Evolutionary conservation across 2,113 vertebrate species (phyloP).

Genomic region (Cryptotis parvus): DNA sequence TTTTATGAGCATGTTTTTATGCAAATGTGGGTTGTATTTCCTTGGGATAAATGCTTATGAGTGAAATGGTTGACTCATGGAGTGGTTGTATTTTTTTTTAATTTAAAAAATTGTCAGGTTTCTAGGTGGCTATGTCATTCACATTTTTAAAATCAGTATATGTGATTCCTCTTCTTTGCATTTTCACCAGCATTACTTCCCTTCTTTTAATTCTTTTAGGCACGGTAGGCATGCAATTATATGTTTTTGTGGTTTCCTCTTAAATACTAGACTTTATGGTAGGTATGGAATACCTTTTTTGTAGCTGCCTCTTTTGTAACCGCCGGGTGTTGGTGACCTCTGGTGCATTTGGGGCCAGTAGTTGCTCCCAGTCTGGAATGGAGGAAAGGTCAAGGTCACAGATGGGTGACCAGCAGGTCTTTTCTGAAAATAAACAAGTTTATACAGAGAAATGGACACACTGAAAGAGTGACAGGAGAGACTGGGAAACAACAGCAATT

Average conservation of each 20-base stretch:
- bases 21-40: not conserved
- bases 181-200: not conserved
- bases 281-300: not conserved
- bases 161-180: not conserved
- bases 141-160: accelerated
- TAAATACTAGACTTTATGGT: not conserved
- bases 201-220: not conserved
- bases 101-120: not conserved
- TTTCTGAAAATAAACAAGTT: too few species aligned
- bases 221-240: too few species aligned
- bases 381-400: too few species aligned
- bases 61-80: not conserved
- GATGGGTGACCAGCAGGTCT: too few species aligned
- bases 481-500: too few species aligned
- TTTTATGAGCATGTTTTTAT: not conserved
- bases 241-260: too few species aligned
- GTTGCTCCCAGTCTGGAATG: too few species aligned
- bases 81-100: not conserved
- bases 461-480: too few species aligned
- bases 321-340: too few species aligned
- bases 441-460: too few species aligned
- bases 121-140: not conserved
- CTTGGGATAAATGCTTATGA: not conserved
- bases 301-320: too few species aligned
- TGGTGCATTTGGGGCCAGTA: too few species aligned